Percentiles rank a stretch among this genome's conserved stretches.
These are phyloP conservation scores for Apistogramma diplotaenia DNA, from an alignment of 2,113 vertebrate genomes.

Conservation along the genomic window DNA sequence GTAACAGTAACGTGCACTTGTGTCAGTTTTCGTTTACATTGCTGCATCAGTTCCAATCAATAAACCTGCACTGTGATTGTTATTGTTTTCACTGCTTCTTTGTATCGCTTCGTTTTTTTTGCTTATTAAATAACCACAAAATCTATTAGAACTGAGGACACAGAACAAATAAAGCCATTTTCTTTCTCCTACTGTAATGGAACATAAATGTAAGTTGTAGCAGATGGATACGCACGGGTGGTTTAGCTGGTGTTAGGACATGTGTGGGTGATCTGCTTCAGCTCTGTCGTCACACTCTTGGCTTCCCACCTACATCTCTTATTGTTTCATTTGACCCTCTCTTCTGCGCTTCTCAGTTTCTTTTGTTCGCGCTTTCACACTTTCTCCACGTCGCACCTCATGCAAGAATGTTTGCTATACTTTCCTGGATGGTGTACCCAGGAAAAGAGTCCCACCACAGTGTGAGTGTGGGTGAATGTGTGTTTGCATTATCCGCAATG, in stretches of 20 bases:
- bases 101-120: not conserved
- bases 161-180: not conserved
- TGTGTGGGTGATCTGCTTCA: slow-evolving; percentile 44
- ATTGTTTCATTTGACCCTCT: slow-evolving; percentile 34
- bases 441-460: slow-evolving; percentile 13
- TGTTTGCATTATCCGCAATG: slow-evolving; percentile 27
- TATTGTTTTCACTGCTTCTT: not conserved
- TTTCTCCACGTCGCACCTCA: not conserved
- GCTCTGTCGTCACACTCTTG: slow-evolving; percentile 26
- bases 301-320: slow-evolving; percentile 36
- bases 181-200: not conserved
- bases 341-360: slow-evolving; percentile 30
- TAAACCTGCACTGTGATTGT: not conserved
- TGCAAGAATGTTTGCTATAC: slow-evolving; percentile 22
- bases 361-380: slow-evolving; percentile 45
- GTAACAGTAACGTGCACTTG: not conserved
- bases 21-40: not conserved
- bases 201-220: not conserved
- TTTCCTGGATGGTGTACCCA: slow-evolving; percentile 23
- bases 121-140: not conserved
- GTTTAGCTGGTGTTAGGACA: slow-evolving; percentile 13
- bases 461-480: slow-evolving; percentile 1
- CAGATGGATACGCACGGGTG: slow-evolving; percentile 40
- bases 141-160: not conserved
- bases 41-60: not conserved